Evolutionary conservation across 2,888 invertebrate genomes (phyloP).

Genomic region (Caenorhabditis doughertyi): DNA sequence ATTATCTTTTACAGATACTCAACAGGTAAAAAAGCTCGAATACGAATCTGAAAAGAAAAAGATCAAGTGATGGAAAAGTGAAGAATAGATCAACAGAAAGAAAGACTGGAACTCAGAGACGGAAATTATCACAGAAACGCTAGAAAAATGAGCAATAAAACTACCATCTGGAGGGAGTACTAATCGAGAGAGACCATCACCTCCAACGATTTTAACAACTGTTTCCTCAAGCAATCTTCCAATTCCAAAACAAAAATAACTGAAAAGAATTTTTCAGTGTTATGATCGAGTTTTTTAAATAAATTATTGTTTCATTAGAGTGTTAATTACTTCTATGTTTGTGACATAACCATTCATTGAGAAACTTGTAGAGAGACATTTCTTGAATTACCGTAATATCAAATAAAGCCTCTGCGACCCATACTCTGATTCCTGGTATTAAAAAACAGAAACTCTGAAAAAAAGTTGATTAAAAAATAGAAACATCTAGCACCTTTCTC

Average conservation of each 20-base stretch:
- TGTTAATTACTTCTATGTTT: too few relatives aligned
- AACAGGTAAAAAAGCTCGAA: neutral
- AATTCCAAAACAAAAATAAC: neutral
- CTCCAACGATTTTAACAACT: neutral
- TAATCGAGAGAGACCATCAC: neutral
- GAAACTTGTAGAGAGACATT: too few relatives aligned
- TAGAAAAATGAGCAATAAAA: constrained; percentile 6
- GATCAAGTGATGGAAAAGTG: constrained; percentile 12
- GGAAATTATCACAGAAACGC: neutral
- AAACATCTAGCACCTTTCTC: neutral
- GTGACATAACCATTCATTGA: too few relatives aligned
- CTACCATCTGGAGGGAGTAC: constrained; percentile 10
- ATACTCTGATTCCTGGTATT: too few relatives aligned
- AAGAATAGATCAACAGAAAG: constrained; percentile 30
- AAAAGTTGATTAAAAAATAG: too few relatives aligned
- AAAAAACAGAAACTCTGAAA: too few relatives aligned
- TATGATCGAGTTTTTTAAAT: too few relatives aligned
- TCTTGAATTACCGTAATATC: too few relatives aligned
- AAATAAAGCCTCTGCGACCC: too few relatives aligned
- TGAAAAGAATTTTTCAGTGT: too few relatives aligned
- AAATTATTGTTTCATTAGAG: too few relatives aligned
- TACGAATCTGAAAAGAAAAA: neutral
- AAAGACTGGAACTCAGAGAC: constrained; percentile 1
- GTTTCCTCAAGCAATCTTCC: neutral
- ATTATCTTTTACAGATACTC: too few relatives aligned